phyloP scores from a whole-genome alignment of 2,888 invertebrate species.

The Calameuta idolon region DNA sequence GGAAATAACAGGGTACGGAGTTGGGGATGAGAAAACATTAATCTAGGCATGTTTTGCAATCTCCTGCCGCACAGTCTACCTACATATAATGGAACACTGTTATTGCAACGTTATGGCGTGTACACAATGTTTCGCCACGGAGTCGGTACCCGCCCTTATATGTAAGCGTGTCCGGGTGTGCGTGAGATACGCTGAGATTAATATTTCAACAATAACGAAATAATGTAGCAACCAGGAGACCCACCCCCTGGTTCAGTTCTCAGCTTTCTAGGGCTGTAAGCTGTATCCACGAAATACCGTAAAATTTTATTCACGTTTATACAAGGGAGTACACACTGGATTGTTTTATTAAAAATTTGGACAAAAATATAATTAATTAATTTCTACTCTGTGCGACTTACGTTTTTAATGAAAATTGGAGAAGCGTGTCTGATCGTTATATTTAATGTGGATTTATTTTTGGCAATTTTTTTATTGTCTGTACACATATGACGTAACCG shows the following conservation, averaged over 20 bases:
- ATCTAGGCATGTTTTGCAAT: conserved; percentile 66
- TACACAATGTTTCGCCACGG: conserved; percentile 51
- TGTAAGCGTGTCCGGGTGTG: conserved; percentile 31
- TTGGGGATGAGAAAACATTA: conserved; percentile 65
- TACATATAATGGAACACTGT: conserved; percentile 62
- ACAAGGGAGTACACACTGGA: not conserved
- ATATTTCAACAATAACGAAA: conserved; percentile 58
- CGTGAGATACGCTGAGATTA: conserved; percentile 49
- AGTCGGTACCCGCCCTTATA: conserved; percentile 9
- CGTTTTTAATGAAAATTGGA: not conserved
- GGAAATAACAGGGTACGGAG: conserved; percentile 29
- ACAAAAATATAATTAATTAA: not conserved
- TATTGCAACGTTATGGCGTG: conserved; percentile 63
- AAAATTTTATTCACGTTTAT: not conserved
- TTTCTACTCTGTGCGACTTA: not conserved
- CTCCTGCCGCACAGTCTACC: conserved; percentile 44
- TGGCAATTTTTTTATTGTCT: not conserved
- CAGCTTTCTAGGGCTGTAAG: not conserved
- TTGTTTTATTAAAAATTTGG: not conserved
- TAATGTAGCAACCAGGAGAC: conserved; percentile 27
- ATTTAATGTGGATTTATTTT: not conserved
- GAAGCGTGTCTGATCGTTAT: too few species aligned
- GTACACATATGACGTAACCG: not conserved
- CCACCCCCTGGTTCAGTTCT: not conserved
- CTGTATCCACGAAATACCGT: not conserved